Evolutionary conservation across 2,888 invertebrate genomes (phyloP).

Genomic region (Helleia helle): DNA sequence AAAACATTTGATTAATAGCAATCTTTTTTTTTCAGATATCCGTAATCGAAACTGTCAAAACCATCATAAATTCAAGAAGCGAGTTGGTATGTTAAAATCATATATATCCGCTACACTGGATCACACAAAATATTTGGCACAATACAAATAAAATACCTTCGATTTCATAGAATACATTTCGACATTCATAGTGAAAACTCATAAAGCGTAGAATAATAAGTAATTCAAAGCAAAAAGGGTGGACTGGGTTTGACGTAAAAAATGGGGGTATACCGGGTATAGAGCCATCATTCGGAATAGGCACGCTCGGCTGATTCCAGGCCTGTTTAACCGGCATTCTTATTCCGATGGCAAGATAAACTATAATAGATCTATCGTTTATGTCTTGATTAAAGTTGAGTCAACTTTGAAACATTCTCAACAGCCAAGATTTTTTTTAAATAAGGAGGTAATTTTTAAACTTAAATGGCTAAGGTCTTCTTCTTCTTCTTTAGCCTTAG

Average conservation of each 20-base stretch:
- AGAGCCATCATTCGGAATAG: constrained; percentile 51
- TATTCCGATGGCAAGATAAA: constrained; percentile 68
- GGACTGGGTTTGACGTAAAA: constrained; percentile 63
- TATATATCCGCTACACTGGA: constrained; percentile 1
- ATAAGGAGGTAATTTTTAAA: too few species aligned
- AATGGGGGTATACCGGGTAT: constrained; percentile 48
- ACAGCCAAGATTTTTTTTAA: too few species aligned
- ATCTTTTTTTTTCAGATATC: constrained; percentile 4
- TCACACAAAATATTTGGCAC: constrained; percentile 5
- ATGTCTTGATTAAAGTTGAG: constrained; percentile 4
- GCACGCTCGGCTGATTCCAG: constrained; percentile 55
- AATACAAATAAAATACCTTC: constrained; percentile 1
- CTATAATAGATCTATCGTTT: constrained; percentile 50
- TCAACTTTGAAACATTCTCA: too few species aligned
- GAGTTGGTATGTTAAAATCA: constrained; percentile 4
- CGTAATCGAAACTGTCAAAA: neutral
- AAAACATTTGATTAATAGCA: too few species aligned
- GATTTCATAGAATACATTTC: constrained; percentile 46
- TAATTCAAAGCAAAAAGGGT: constrained; percentile 68
- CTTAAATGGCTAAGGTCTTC: too few species aligned
- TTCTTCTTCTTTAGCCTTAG: too few species aligned
- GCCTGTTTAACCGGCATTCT: constrained; percentile 45
- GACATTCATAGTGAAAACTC: constrained; percentile 46
- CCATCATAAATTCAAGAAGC: neutral
- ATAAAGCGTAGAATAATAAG: constrained; percentile 64